Evolutionary conservation across 1,140 invertebrate genomes (phyloP).

Genomic region (Aradophagus sp.): DNA sequence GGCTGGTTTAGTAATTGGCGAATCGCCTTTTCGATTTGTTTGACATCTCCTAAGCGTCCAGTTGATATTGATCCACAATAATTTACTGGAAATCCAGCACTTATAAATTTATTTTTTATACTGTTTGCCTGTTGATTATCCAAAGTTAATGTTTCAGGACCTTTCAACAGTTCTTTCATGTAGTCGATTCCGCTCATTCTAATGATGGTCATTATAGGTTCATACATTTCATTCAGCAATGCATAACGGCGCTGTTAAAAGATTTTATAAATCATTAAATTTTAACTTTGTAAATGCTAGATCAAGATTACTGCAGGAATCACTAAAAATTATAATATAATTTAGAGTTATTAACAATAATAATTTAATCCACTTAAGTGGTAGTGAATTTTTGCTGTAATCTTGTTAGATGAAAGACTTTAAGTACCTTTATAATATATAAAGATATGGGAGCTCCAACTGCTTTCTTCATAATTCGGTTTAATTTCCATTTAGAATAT

Average conservation of each 20-base stretch:
- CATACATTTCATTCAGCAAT: conserved; percentile 66
- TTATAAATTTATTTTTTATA: conserved; percentile 49
- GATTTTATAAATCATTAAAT: too few species aligned
- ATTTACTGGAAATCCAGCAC: conserved; percentile 68
- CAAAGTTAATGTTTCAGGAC: too few species aligned
- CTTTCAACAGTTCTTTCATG: conserved; percentile 57
- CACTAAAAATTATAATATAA: too few species aligned
- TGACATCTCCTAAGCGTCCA: conserved; percentile 75
- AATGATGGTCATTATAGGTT: conserved; percentile 67
- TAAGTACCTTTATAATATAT: conserved; percentile 76
- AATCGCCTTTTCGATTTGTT: conserved; percentile 76
- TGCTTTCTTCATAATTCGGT: conserved; percentile 74
- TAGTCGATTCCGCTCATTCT: conserved; percentile 61
- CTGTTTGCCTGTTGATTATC: too few species aligned
- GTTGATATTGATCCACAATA: conserved; percentile 74
- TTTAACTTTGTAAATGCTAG: too few species aligned
- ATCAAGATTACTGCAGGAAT: too few species aligned
- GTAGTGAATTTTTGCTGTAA: too few species aligned
- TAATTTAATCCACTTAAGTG: too few species aligned
- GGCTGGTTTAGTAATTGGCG: conserved; percentile 56
- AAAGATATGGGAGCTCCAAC: conserved; percentile 74
- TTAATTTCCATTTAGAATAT: conserved; percentile 73
- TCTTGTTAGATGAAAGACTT: neutral
- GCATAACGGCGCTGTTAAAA: too few species aligned
- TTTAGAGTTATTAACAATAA: too few species aligned